Evolutionary conservation across 2,113 vertebrate species (phyloP).

Genomic region (Mastomys natalensis): DNA sequence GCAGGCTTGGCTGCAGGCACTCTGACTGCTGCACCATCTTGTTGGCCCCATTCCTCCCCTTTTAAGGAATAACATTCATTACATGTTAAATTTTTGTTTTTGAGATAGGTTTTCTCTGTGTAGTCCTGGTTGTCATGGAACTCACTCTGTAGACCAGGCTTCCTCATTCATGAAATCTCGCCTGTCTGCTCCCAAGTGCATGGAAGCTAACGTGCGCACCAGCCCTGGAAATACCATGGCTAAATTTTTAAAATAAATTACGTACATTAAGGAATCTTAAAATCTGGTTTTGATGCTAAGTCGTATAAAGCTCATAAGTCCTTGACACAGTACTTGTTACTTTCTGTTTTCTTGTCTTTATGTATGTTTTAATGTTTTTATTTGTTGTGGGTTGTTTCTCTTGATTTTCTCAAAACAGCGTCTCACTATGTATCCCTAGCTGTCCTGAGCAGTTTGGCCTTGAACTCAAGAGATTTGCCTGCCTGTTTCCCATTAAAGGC

Average conservation of each 20-base stretch:
- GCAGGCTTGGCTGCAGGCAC: background rate
- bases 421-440: too few species aligned
- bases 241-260: background rate
- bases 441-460: background rate
- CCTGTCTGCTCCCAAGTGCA: too few species aligned
- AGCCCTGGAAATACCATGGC: too few species aligned
- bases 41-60: background rate
- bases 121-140: too few species aligned
- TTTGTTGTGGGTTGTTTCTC: too few species aligned
- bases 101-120: too few species aligned
- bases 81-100: background rate
- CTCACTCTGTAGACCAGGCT: too few species aligned
- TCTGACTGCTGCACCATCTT: background rate
- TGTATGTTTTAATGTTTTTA: too few species aligned
- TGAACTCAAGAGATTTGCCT: background rate
- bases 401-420: background rate
- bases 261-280: background rate
- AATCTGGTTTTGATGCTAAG: background rate
- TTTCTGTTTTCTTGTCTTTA: too few species aligned
- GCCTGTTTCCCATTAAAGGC: background rate
- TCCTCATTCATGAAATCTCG: too few species aligned
- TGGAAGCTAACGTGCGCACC: too few species aligned
- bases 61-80: background rate
- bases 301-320: background rate
- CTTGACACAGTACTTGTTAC: too few species aligned